Evolutionary conservation across 1,140 invertebrate genomes (phyloP).

Genomic region (Lineus longissimus): DNA sequence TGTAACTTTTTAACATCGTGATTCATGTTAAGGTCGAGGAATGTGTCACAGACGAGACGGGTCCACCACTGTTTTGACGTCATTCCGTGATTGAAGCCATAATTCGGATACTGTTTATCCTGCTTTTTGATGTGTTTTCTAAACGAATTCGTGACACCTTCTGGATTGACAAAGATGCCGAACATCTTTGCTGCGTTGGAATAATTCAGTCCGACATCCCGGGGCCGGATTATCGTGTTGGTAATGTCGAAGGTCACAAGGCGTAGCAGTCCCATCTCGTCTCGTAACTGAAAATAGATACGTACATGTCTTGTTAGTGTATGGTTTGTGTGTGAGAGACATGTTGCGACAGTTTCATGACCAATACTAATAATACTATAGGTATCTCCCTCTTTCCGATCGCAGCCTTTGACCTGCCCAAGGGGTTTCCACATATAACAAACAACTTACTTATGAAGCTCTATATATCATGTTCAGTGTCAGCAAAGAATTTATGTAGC

Average conservation of each 20-base stretch:
- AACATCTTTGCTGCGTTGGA: conserved; percentile 64
- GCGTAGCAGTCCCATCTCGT: conserved; percentile 13
- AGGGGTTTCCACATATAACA: too few species aligned
- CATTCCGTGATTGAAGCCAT: conserved; percentile 65
- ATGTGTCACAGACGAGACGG: conserved; percentile 63
- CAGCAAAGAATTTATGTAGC: too few species aligned
- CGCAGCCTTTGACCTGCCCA: too few species aligned
- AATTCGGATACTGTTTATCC: conserved; percentile 70
- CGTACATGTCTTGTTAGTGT: too few species aligned
- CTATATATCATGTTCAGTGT: too few species aligned
- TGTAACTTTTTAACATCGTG: conserved; percentile 47
- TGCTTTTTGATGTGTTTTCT: conserved; percentile 59
- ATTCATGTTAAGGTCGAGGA: conserved; percentile 50
- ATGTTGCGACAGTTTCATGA: too few species aligned
- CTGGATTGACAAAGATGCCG: conserved; percentile 63
- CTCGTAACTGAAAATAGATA: background rate
- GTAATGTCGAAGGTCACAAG: conserved; percentile 82
- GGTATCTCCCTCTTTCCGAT: too few species aligned
- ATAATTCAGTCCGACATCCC: conserved; percentile 71
- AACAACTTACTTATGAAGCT: too few species aligned
- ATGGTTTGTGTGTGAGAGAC: too few species aligned
- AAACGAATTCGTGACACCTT: conserved; percentile 63
- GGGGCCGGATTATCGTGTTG: conserved; percentile 73
- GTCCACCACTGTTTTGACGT: conserved; percentile 81
- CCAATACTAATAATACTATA: too few species aligned